These are phyloP conservation scores for Siderastrea radians DNA, from an alignment of 92 coral and sea anemone species.

Conservation along the genomic window DNA sequence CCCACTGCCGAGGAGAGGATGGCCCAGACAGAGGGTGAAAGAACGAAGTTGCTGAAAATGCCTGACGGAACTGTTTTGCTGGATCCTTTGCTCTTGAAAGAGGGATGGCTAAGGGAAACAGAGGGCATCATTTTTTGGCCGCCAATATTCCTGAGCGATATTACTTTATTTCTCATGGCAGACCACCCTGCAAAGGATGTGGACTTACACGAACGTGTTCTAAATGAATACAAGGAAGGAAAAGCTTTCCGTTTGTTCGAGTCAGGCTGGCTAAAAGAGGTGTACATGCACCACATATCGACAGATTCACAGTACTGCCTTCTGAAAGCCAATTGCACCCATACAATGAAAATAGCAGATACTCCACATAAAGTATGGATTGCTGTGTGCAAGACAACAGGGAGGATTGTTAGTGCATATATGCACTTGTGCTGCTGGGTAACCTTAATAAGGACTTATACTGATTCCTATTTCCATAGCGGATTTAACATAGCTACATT, in stretches of 20 bases:
- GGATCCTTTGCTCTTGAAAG: slow-evolving; percentile 16
- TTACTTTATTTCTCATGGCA: slow-evolving; percentile 41
- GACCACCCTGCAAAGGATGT: slow-evolving; percentile 37
- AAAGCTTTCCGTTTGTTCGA: slow-evolving; percentile 66
- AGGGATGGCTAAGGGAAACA: slow-evolving; percentile 38
- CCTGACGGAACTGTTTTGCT: slow-evolving; percentile 19
- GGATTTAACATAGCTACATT: too few species aligned
- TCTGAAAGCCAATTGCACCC: slow-evolving; percentile 61
- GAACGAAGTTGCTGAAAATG: slow-evolving; percentile 3
- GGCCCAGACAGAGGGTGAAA: slow-evolving; percentile 3
- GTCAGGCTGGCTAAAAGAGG: slow-evolving; percentile 63
- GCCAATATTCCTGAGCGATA: slow-evolving; percentile 27
- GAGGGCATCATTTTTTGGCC: slow-evolving; percentile 58
- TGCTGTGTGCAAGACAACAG: not conserved
- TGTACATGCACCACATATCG: slow-evolving; percentile 54
- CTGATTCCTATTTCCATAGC: too few species aligned
- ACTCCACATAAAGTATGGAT: slow-evolving; percentile 58
- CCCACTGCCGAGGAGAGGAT: slow-evolving; percentile 23
- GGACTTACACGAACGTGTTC: slow-evolving; percentile 40
- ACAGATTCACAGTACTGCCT: slow-evolving; percentile 28
- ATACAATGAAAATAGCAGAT: slow-evolving; percentile 45
- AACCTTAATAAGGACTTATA: too few species aligned
- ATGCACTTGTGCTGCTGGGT: too few species aligned
- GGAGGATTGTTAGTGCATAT: too few species aligned
- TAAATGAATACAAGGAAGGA: slow-evolving; percentile 65